Percentiles rank a stretch among this genome's conserved stretches.
Conservation (phyloP, 2,888 invertebrate genomes). For the Anticlea derivata region DNA sequence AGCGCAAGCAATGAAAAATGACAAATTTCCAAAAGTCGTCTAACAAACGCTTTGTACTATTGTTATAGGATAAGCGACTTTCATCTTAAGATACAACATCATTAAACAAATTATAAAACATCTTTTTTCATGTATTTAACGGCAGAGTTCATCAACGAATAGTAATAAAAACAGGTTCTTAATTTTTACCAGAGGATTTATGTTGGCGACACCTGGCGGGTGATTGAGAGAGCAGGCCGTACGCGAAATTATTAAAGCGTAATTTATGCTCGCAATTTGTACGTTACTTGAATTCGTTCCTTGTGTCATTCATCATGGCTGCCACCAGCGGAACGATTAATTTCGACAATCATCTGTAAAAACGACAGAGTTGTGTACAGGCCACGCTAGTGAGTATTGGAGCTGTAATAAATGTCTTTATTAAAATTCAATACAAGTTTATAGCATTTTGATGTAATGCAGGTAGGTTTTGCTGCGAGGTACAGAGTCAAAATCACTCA, state of each 20-base stretch:
- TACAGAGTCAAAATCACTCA: too few species aligned
- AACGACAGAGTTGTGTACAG: slow-evolving; percentile 49
- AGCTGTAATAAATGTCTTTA: slow-evolving; percentile 18
- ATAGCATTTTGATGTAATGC: not conserved
- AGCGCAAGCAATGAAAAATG: too few species aligned
- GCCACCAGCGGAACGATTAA: slow-evolving; percentile 62
- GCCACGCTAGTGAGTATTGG: slow-evolving; percentile 23
- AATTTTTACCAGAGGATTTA: slow-evolving; percentile 74
- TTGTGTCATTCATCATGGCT: slow-evolving; percentile 77
- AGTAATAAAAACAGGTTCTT: slow-evolving; percentile 42
- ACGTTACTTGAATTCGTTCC: slow-evolving; percentile 78
- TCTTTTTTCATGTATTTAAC: too few species aligned
- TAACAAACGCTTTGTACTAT: too few species aligned
- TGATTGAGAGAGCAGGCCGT: slow-evolving; percentile 70
- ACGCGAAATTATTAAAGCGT: slow-evolving; percentile 79
- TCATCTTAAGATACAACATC: too few species aligned
- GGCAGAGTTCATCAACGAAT: slow-evolving; percentile 22
- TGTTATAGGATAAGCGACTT: too few species aligned
- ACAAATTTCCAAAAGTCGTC: too few species aligned
- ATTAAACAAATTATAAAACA: too few species aligned
- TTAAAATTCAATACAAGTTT: slow-evolving; percentile 11
- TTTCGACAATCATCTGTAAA: slow-evolving; percentile 72
- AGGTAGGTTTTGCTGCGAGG: too few species aligned
- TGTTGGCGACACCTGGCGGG: slow-evolving; percentile 72
- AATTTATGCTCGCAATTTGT: slow-evolving; percentile 82